phyloP scores from a whole-genome alignment of 2,113 vertebrate genomes.

The Hymenochirus boettgeri region DNA sequence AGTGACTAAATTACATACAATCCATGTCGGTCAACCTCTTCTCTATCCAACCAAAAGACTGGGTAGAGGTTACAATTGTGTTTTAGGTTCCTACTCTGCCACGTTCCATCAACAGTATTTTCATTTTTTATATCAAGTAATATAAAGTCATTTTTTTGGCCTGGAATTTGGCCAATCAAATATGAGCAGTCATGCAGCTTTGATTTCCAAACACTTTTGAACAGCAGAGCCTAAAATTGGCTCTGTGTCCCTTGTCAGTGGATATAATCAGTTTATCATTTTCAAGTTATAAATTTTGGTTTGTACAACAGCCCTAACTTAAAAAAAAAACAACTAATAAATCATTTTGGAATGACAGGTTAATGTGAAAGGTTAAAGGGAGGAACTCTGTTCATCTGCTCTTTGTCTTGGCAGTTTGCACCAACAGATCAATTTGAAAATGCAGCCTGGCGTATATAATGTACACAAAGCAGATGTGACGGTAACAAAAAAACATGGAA shows the following conservation, averaged over 20 bases:
- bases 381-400: slow-evolving; percentile 18
- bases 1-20: no score
- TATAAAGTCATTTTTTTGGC: no score
- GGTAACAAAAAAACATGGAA: slow-evolving; percentile 12
- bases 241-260: not conserved
- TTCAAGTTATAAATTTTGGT: not conserved
- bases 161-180: no score
- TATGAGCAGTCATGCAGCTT: no score
- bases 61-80: no score
- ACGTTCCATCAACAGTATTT: no score
- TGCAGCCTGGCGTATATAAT: slow-evolving; percentile 16
- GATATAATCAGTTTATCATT: slow-evolving; percentile 15
- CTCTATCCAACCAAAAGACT: no score
- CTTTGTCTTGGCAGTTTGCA: slow-evolving; percentile 9
- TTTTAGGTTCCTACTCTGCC: no score
- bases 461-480: slow-evolving; percentile 32
- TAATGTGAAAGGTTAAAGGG: slow-evolving; percentile 16
- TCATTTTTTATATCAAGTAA: no score
- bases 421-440: slow-evolving; percentile 7
- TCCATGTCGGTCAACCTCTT: no score
- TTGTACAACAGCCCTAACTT: not conserved
- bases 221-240: no score
- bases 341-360: slow-evolving; percentile 2
- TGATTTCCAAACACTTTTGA: no score
- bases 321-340: slow-evolving; percentile 15